Conservation (phyloP, 2,888 invertebrate species). For the Polyommatus icarus region DNA sequence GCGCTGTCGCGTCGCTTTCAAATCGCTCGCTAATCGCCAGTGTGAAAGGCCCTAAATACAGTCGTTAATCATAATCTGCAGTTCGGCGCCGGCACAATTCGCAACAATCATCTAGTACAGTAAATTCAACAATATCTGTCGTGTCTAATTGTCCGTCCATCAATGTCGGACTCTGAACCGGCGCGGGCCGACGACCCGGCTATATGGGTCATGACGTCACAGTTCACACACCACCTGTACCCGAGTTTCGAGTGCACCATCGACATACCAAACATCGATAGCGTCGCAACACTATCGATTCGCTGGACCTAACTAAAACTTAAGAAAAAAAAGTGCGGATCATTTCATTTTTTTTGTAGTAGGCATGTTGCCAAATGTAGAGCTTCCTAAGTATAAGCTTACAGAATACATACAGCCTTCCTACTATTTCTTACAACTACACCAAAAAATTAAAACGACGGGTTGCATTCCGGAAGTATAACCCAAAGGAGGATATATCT, state of each 20-base stretch:
- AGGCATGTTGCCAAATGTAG: too few species aligned
- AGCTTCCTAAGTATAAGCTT: too few species aligned
- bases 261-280: not conserved
- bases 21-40: too few species aligned
- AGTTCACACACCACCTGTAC: constrained; percentile 40
- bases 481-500: too few species aligned
- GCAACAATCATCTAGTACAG: constrained; percentile 22
- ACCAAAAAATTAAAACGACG: too few species aligned
- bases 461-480: too few species aligned
- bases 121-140: constrained; percentile 25
- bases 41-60: not conserved
- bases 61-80: constrained; percentile 19
- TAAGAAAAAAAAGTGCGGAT: not conserved
- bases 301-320: not conserved
- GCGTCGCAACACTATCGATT: not conserved
- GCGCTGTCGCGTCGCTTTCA: too few species aligned
- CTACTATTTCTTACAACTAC: too few species aligned
- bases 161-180: constrained; percentile 31
- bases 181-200: constrained; percentile 39
- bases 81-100: constrained; percentile 12
- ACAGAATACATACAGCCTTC: too few species aligned
- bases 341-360: not conserved
- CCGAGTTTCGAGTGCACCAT: constrained; percentile 17
- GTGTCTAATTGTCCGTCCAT: constrained; percentile 29
- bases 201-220: constrained; percentile 46